Conservation (phyloP, 2,113 vertebrate genomes). For the Chiloscyllium plagiosum region DNA sequence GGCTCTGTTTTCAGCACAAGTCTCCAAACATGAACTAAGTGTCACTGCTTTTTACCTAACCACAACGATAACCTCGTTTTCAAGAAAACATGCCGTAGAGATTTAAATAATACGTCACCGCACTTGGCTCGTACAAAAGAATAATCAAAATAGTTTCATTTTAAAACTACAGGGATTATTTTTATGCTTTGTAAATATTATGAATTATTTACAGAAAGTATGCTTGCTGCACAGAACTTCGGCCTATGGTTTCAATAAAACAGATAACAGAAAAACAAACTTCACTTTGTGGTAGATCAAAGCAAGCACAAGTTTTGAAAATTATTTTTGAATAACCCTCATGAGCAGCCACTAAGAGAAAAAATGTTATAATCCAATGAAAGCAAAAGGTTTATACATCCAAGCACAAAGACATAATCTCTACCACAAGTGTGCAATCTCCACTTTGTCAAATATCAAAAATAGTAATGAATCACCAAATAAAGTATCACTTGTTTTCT, state of each 20-base stretch:
- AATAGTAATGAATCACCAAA: not conserved
- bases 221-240: not conserved
- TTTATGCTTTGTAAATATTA: not conserved
- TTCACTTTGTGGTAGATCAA: not conserved
- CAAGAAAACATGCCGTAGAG: not conserved
- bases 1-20: not conserved
- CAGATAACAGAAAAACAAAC: not conserved
- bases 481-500: not conserved
- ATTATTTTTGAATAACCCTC: not conserved
- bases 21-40: not conserved
- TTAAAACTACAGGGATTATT: not conserved
- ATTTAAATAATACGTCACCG: not conserved
- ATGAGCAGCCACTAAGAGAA: not conserved
- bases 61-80: not conserved
- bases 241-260: not conserved
- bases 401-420: not conserved
- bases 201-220: not conserved
- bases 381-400: not conserved
- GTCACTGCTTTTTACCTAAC: not conserved
- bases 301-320: not conserved
- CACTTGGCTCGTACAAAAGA: not conserved
- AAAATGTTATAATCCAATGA: not conserved
- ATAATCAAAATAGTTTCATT: not conserved
- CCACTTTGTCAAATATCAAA: not conserved
- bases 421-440: not conserved